Conservation (phyloP, 2,888 invertebrate genomes). For the Cerceris ruficornis region DNA sequence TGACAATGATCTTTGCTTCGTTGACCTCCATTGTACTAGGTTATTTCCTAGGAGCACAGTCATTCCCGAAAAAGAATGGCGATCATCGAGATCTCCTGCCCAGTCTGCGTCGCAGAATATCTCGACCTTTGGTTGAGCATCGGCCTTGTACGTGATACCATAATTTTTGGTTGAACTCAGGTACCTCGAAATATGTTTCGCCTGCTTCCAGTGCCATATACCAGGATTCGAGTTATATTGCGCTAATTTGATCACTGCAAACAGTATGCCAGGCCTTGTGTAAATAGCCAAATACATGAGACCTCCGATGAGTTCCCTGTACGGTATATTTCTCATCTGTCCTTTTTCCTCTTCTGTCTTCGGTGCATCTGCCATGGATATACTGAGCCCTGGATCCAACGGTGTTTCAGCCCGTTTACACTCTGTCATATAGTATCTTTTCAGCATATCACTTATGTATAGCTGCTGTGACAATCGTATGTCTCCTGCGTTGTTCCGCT, state of each 20-base stretch:
- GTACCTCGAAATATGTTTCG: conserved; percentile 29
- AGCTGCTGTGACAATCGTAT: neutral
- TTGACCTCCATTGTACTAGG: neutral
- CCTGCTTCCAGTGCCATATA: conserved; percentile 22
- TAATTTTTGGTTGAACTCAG: conserved; percentile 12
- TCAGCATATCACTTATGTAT: neutral
- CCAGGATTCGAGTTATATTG: conserved; percentile 17
- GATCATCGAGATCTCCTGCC: neutral
- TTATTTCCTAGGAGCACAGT: neutral
- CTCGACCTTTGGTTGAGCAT: neutral
- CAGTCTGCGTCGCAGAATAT: neutral
- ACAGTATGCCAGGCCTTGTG: conserved; percentile 9
- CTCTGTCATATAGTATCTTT: conserved; percentile 2
- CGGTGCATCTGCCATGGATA: neutral
- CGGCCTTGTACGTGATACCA: neutral
- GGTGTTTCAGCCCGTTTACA: conserved; percentile 8
- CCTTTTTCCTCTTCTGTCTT: neutral
- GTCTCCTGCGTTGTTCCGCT: neutral
- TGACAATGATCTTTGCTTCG: neutral
- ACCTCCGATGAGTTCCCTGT: neutral
- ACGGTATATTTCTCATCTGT: neutral
- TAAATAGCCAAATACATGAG: neutral
- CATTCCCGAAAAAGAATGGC: conserved; percentile 1
- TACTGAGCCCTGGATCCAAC: conserved; percentile 8
- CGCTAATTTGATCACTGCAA: conserved; percentile 9